A percentile compares a stretch with the other conserved stretches of the same genome.
Conservation (phyloP, 2,797 vertebrate species). For the Diglossa cyanea region DNA sequence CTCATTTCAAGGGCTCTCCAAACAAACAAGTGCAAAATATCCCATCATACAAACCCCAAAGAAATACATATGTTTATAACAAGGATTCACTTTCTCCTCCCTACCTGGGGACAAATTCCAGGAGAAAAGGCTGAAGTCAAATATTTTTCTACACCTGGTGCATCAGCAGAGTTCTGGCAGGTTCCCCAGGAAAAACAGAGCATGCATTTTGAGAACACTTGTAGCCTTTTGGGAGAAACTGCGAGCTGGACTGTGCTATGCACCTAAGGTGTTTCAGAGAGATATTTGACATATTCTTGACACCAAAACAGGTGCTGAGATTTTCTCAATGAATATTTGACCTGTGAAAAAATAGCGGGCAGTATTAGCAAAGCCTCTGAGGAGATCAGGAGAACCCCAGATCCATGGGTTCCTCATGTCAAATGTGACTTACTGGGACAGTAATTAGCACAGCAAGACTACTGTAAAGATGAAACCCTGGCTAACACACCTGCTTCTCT, state of each 20-base stretch:
- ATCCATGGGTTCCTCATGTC: neutral
- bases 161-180: neutral
- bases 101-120: neutral
- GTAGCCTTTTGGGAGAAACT: neutral
- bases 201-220: neutral
- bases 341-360: neutral
- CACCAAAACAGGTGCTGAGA: neutral
- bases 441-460: neutral
- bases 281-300: neutral
- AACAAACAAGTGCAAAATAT: neutral
- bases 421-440: neutral
- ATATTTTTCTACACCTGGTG: neutral
- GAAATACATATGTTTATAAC: neutral
- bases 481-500: neutral
- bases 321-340: neutral
- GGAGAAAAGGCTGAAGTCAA: neutral
- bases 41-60: neutral
- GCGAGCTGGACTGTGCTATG: neutral
- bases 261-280: neutral
- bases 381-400: neutral
- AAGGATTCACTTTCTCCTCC: neutral
- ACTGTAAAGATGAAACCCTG: neutral
- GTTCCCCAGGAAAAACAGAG: neutral
- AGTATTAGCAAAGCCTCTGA: neutral
- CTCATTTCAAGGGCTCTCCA: neutral